These are phyloP conservation scores for Hystrix cristata DNA, from an alignment of 2,113 vertebrate species.

Conservation along the genomic window DNA sequence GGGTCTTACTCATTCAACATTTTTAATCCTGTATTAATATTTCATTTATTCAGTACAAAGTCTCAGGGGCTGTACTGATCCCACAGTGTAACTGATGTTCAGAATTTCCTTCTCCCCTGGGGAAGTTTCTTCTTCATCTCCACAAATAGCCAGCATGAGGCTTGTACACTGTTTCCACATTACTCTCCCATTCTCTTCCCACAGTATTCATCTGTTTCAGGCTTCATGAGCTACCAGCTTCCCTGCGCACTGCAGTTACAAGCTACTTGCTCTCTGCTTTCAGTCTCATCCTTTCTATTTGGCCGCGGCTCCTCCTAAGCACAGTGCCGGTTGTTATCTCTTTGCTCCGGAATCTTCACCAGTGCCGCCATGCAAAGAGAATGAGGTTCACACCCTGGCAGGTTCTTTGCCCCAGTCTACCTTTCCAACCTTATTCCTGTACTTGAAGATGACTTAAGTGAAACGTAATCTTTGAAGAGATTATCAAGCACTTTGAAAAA, in stretches of 20 bases:
- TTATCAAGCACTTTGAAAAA: not conserved
- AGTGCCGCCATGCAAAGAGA: not conserved
- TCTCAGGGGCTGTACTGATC: not conserved
- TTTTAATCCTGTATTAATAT: not conserved
- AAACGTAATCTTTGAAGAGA: not conserved
- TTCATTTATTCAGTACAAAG: not conserved
- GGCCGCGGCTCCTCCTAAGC: rapidly evolving
- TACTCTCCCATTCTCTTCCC: not conserved
- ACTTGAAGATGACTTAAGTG: not conserved
- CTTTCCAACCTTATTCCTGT: not conserved
- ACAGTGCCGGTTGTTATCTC: not conserved
- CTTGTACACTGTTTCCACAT: not conserved
- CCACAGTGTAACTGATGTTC: not conserved
- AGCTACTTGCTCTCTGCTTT: not conserved
- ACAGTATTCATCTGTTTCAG: not conserved
- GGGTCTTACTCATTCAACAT: not conserved
- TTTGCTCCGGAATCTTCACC: not conserved
- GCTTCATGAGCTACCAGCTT: not conserved
- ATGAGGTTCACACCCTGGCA: not conserved
- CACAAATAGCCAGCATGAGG: too few relatives aligned
- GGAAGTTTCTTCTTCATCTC: not conserved
- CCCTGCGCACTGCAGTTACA: not conserved
- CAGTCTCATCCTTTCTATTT: not conserved
- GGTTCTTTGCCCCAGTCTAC: not conserved
- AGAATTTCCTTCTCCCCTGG: not conserved